phyloP scores from a whole-genome alignment of 2,797 vertebrate species.

The Hippoglossus hippoglossus region DNA sequence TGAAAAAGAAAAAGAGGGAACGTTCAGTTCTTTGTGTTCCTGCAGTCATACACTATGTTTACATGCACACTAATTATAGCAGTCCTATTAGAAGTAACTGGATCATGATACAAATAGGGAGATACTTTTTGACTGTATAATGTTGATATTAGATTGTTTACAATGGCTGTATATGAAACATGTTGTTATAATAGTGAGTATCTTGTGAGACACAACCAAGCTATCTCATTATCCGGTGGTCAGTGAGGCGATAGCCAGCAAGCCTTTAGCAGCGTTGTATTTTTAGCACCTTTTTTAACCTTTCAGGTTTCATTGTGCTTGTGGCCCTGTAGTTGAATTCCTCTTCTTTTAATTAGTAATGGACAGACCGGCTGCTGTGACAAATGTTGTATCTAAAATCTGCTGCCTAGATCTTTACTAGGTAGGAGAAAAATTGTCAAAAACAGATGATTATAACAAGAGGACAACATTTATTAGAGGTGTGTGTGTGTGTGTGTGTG shows the following conservation, averaged over 20 bases:
- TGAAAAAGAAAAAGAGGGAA: slow-evolving; percentile 4
- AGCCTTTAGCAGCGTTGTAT: slow-evolving; percentile 24
- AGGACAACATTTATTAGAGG: not conserved
- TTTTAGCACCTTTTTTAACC: slow-evolving; percentile 23
- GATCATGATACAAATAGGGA: not conserved
- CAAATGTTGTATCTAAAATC: slow-evolving; percentile 2
- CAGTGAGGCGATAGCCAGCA: slow-evolving; percentile 7
- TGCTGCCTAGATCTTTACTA: too few species aligned
- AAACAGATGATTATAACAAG: too few species aligned
- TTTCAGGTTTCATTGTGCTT: slow-evolving; percentile 21
- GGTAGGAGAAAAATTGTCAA: too few species aligned
- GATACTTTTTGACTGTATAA: not conserved
- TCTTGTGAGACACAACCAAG: slow-evolving; percentile 11
- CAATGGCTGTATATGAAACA: not conserved
- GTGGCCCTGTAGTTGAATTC: not conserved
- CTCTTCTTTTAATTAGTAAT: slow-evolving; percentile 26
- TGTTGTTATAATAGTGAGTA: not conserved
- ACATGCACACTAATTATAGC: not conserved
- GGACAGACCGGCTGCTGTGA: slow-evolving; percentile 14
- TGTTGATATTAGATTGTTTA: too few species aligned
- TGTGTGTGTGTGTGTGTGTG: too few species aligned
- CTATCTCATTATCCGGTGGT: slow-evolving; percentile 28
- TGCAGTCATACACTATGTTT: not conserved
- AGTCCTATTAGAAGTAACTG: not conserved
- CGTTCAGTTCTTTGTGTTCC: slow-evolving; percentile 18